Evolutionary conservation across 2,797 vertebrate genomes (phyloP).

Genomic region (Phrynocephalus vlangalii): DNA sequence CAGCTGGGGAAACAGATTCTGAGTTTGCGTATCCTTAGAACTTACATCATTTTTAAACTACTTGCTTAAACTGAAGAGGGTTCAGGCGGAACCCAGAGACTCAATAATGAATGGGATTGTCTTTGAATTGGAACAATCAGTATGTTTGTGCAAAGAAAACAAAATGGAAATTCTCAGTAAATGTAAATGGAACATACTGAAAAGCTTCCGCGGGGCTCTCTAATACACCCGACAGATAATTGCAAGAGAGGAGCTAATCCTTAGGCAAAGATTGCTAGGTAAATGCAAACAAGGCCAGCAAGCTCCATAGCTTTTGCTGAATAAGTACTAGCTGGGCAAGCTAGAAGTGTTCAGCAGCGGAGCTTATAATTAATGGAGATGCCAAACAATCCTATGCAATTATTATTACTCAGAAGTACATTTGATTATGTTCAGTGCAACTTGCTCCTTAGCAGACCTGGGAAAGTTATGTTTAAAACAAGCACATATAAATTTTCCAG

Average conservation of each 20-base stretch:
- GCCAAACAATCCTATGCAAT: neutral
- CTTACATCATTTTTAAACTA: neutral
- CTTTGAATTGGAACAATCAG: slow-evolving; percentile 15
- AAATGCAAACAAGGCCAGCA: slow-evolving; percentile 16
- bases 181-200: slow-evolving; percentile 4
- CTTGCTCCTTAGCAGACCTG: neutral
- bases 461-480: neutral
- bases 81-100: neutral
- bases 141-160: slow-evolving; percentile 8
- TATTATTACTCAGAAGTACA: neutral
- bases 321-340: slow-evolving; percentile 8
- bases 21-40: neutral
- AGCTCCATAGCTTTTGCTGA: slow-evolving; percentile 11
- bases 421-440: neutral
- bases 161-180: slow-evolving; percentile 19
- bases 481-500: neutral
- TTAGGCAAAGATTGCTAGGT: slow-evolving; percentile 15
- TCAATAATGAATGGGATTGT: neutral
- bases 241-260: slow-evolving; percentile 26
- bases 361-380: slow-evolving; percentile 11
- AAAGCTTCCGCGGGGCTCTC: neutral
- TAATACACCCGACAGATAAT: slow-evolving; percentile 23
- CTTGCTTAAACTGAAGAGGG: neutral
- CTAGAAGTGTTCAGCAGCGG: neutral
- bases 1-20: neutral